These are phyloP conservation scores for Rhipidura dahli DNA, from an alignment of 2,113 vertebrate species.

Conservation along the genomic window DNA sequence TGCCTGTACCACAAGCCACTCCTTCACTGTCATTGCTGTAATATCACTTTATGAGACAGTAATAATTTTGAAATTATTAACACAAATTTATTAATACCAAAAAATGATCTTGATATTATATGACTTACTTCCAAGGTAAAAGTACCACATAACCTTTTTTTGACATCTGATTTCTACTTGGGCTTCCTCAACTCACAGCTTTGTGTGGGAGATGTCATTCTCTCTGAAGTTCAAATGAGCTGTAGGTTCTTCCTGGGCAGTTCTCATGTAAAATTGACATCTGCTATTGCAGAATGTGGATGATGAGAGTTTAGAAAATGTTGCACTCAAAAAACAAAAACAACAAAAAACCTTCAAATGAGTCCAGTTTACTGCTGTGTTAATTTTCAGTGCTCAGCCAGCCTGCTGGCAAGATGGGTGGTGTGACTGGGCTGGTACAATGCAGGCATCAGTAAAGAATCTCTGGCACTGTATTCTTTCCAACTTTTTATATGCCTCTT, in stretches of 20 bases:
- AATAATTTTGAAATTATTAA: not conserved
- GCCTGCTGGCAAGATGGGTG: not conserved
- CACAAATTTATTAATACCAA: not conserved
- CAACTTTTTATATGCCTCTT: not conserved
- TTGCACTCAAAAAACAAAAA: not conserved
- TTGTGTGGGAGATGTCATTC: not conserved
- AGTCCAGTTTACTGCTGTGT: not conserved
- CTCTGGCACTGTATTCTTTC: not conserved
- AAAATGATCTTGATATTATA: not conserved
- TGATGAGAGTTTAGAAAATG: not conserved
- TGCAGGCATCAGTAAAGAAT: not conserved
- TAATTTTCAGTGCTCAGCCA: not conserved
- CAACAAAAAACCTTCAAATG: not conserved
- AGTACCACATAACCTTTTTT: not conserved
- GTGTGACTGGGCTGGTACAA: not conserved
- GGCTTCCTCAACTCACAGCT: not conserved
- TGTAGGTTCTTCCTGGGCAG: not conserved
- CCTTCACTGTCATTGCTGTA: not conserved
- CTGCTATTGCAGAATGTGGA: not conserved
- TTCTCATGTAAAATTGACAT: not conserved
- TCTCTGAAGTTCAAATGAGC: not conserved
- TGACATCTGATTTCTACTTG: not conserved
- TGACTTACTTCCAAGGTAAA: not conserved
- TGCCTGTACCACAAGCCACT: not conserved
- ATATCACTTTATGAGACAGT: not conserved